Base-by-base conservation (phyloP, 2,797 vertebrate genomes). In the Fistularia tabacaria region DNA sequence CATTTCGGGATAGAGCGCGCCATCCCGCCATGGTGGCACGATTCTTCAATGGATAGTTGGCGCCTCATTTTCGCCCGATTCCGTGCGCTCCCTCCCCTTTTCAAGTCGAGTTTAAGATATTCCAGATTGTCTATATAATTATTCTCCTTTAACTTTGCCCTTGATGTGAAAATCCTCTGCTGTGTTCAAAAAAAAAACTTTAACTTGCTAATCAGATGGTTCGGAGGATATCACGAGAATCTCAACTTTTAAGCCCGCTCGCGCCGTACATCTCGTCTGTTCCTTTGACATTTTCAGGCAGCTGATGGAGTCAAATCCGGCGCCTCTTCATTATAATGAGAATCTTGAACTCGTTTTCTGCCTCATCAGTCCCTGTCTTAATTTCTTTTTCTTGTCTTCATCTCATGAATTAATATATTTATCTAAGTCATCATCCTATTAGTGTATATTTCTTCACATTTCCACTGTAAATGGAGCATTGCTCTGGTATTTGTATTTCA, bases 251-350 rank as follows among this genome's bases (percentile, higher is more conserved):
- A 56, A 46, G 58, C 8, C 1, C n/a, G 40, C 13, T 3, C 44
- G 49, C 45, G 44, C 58, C 36, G 47, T 25, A 25, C 61, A 36
- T 64, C 45, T 52, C 13, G 43, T 74, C 15, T 50, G 37, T 10
- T 47, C 56, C 49, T 70, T 56, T 74, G 55, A 70, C 62, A 70
- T 66, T 70, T 74, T 40, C 66, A 66, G 42, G 40, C 38, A 36
- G 42, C 58, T 46, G 58, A 49, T 39, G 42, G 15, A 62, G 42
- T 41, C 25, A 25, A 25, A 25, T 5, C 25, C 25, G 46, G n/a
- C 46, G 44, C 46, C 36, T 14, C n/a, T 37, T 57, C 39, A 51
- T 59, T 60, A 63, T 60, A 69, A 63, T 69, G 62, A 66, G 62
- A 41, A 52, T 38, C 54, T 65, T 62, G 51, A 53, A 25, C 56